Evolutionary conservation across 2,888 invertebrate genomes (phyloP).

Genomic region (Corythucha ciliata): DNA sequence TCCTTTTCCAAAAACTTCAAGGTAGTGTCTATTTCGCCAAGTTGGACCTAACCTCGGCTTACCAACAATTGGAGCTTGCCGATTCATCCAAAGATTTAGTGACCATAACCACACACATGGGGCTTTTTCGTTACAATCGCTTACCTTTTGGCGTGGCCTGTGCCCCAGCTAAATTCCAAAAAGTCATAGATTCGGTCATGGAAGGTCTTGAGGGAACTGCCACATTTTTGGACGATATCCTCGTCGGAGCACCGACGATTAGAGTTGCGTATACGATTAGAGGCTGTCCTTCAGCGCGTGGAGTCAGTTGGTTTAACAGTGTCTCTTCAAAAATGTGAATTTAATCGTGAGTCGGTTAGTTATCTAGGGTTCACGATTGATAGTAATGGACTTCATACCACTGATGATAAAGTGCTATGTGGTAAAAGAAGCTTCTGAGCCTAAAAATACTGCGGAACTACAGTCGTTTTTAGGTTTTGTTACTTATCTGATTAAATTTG

Average conservation of each 20-base stretch:
- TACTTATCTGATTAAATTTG: slow-evolving; percentile 10
- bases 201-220: neutral
- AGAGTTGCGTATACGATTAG: too few relatives aligned
- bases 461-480: slow-evolving; percentile 7
- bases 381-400: slow-evolving; percentile 15
- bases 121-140: neutral
- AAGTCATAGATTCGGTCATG: neutral
- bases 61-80: neutral
- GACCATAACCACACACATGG: neutral
- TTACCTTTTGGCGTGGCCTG: neutral
- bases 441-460: slow-evolving; percentile 13
- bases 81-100: neutral
- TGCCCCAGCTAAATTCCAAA: neutral
- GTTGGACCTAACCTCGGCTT: neutral
- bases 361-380: slow-evolving; percentile 15
- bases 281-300: neutral
- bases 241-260: slow-evolving; percentile 32
- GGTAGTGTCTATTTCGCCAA: neutral
- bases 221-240: slow-evolving; percentile 24
- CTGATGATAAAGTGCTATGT: slow-evolving; percentile 14
- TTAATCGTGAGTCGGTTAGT: neutral
- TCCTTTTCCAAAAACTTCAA: slow-evolving; percentile 7
- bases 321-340: neutral
- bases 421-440: neutral
- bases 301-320: slow-evolving; percentile 8